phyloP scores from a whole-genome alignment of 2,888 invertebrate genomes.

The Xylota sylvarum region DNA sequence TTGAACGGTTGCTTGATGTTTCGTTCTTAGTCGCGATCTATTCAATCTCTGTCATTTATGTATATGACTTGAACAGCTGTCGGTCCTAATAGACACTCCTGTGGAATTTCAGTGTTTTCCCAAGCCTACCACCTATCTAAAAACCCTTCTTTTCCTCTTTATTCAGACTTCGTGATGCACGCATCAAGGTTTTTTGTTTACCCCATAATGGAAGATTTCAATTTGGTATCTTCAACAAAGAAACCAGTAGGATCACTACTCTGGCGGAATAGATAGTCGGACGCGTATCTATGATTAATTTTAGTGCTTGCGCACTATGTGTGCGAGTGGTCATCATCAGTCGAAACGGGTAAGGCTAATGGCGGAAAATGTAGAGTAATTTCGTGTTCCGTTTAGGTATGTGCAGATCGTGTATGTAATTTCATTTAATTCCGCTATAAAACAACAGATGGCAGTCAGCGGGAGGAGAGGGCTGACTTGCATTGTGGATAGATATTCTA shows the following conservation, averaged over 20 bases:
- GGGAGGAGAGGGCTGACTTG: neutral
- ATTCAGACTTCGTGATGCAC: conserved; percentile 35
- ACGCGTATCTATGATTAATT: conserved; percentile 48
- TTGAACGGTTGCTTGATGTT: too few relatives aligned
- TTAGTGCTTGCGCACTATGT: conserved; percentile 9
- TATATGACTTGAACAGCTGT: too few relatives aligned
- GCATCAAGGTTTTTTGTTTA: conserved; percentile 7
- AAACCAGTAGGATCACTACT: neutral
- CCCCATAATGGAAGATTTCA: neutral
- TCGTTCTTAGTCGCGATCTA: too few relatives aligned
- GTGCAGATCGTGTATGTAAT: conserved; percentile 35
- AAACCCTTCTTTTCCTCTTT: neutral
- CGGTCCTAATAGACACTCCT: conserved; percentile 8
- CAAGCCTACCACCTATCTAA: neutral
- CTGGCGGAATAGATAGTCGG: too few relatives aligned
- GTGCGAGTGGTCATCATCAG: conserved; percentile 29
- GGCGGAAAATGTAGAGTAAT: conserved; percentile 32
- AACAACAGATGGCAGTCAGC: conserved; percentile 16
- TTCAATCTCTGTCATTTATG: too few relatives aligned
- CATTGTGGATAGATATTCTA: conserved; percentile 6
- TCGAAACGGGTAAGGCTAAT: neutral
- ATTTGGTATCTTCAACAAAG: neutral
- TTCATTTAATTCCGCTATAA: conserved; percentile 36
- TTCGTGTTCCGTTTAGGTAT: conserved; percentile 26
- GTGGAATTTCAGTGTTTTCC: neutral